phyloP scores from a whole-genome alignment of 2,888 invertebrate species.

The Hyles lineata region DNA sequence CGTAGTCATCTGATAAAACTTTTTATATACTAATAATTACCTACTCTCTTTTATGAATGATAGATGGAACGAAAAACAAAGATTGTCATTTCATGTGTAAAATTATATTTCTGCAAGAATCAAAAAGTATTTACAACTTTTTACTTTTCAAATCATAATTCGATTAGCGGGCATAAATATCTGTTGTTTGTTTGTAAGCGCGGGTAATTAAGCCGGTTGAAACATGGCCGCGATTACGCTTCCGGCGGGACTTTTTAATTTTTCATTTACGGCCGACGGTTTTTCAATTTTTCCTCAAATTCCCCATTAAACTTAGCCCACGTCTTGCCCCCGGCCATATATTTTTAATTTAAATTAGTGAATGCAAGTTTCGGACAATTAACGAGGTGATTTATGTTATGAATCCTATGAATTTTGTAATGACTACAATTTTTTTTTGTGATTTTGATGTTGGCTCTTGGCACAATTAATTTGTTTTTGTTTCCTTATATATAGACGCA shows the following conservation, averaged over 20 bases:
- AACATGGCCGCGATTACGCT: constrained; percentile 73
- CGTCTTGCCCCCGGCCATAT: constrained; percentile 58
- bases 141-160: constrained; percentile 8
- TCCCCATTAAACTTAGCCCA: constrained; percentile 76
- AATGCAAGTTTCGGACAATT: constrained; percentile 51
- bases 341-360: constrained; percentile 60
- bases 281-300: constrained; percentile 76
- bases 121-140: constrained; percentile 2
- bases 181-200: constrained; percentile 24
- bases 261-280: constrained; percentile 72
- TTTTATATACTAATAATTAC: too few species aligned
- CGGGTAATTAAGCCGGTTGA: constrained; percentile 49
- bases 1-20: too few species aligned
- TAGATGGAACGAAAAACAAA: too few species aligned
- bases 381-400: constrained; percentile 22
- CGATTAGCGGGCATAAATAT: constrained; percentile 12
- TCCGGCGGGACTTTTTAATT: constrained; percentile 76
- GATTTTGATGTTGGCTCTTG: neutral
- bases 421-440: neutral
- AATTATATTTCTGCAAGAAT: neutral
- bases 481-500: too few species aligned
- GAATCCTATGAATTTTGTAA: constrained; percentile 2
- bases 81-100: too few species aligned
- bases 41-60: too few species aligned
- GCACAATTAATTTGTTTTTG: too few species aligned